These are phyloP conservation scores for Penaeus monodon DNA, from an alignment of 2,888 invertebrate species.

Conservation along the genomic window DNA sequence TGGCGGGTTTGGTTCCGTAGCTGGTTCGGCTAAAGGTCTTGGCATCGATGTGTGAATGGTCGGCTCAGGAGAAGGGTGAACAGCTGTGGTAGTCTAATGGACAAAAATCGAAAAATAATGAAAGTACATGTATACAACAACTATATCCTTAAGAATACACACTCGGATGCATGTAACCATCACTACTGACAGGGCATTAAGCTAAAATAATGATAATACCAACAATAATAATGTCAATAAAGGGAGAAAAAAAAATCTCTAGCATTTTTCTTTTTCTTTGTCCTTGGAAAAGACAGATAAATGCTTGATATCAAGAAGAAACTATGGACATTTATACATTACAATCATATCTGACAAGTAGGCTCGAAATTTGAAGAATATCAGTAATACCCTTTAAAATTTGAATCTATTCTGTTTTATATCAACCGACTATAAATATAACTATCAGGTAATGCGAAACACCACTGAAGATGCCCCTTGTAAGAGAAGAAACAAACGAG, in stretches of 20 bases:
- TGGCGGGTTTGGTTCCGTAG: no score
- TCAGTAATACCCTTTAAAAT: no score
- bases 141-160: constrained; percentile 39
- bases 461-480: no score
- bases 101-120: not conserved
- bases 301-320: constrained; percentile 22
- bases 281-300: not conserved
- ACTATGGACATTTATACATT: constrained; percentile 47
- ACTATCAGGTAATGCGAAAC: no score
- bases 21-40: no score
- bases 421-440: no score
- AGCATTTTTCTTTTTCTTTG: not conserved
- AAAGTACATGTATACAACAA: constrained; percentile 38
- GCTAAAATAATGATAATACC: no score
- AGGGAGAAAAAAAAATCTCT: not conserved
- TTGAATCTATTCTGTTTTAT: no score
- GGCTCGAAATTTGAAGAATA: not conserved
- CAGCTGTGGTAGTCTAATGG: not conserved
- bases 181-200: not conserved
- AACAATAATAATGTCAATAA: no score
- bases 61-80: not conserved
- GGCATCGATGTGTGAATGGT: no score
- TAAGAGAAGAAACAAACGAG: no score
- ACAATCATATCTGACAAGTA: constrained; percentile 19
- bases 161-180: constrained; percentile 23